Conservation (phyloP, 2,888 invertebrate species). For the Melinaea menophilus region DNA sequence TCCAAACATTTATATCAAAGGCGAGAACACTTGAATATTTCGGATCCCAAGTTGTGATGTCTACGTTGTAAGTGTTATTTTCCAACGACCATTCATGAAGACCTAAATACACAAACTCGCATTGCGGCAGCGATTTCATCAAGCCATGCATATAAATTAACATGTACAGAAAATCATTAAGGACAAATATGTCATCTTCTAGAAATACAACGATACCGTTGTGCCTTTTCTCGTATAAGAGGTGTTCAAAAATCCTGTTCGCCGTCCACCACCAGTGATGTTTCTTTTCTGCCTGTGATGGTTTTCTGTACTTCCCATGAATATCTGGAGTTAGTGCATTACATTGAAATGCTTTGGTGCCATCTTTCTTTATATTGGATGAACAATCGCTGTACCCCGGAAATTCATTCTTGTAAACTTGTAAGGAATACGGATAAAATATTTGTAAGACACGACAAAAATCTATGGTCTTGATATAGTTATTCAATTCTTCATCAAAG, state of each 20-base stretch:
- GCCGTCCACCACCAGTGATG: constrained; percentile 64
- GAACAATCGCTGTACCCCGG: constrained; percentile 49
- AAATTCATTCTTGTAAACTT: constrained; percentile 44
- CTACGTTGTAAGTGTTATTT: constrained; percentile 34
- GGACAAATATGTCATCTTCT: constrained; percentile 45
- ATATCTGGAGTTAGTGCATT: constrained; percentile 43
- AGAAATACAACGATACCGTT: constrained; percentile 48
- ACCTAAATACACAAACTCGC: constrained; percentile 49
- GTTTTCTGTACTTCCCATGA: constrained; percentile 46
- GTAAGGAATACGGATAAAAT: constrained; percentile 53
- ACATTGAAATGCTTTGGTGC: constrained; percentile 41
- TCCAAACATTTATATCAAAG: constrained; percentile 49
- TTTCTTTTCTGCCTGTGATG: constrained; percentile 43
- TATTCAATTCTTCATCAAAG: constrained; percentile 44
- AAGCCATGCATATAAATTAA: constrained; percentile 45
- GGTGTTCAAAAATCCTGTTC: constrained; percentile 50
- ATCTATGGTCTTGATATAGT: constrained; percentile 44
- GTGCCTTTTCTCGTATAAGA: constrained; percentile 37
- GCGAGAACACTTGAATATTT: constrained; percentile 46
- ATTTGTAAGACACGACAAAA: constrained; percentile 55
- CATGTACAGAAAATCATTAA: constrained; percentile 55
- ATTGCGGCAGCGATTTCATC: constrained; percentile 39
- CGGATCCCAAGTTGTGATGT: constrained; percentile 47
- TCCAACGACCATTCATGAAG: constrained; percentile 22
- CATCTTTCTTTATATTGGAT: constrained; percentile 34